Evolutionary conservation across 2,113 vertebrate genomes (phyloP).

Genomic region (Cacatua alba): DNA sequence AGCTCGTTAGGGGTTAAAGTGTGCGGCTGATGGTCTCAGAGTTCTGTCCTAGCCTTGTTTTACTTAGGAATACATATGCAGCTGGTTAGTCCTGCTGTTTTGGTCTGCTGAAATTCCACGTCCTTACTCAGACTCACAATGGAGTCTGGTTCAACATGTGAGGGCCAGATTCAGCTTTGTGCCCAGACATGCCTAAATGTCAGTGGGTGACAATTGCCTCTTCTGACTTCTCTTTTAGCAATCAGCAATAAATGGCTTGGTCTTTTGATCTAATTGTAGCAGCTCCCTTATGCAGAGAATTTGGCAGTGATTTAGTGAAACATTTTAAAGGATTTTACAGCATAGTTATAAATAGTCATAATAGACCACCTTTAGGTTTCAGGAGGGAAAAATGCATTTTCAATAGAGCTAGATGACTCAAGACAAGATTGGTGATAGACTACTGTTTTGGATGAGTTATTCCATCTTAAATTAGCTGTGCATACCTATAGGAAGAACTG

Average conservation of each 20-base stretch:
- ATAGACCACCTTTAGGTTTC: conserved; percentile 18
- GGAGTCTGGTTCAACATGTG: background rate
- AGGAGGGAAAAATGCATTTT: conserved; percentile 5
- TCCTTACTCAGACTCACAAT: background rate
- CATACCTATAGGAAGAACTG: background rate
- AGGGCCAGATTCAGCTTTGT: background rate
- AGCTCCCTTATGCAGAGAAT: conserved; percentile 1
- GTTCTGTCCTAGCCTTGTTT: background rate
- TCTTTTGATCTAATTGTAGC: conserved; percentile 13
- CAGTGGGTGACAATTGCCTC: background rate
- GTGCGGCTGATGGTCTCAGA: background rate
- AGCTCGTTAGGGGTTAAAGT: background rate
- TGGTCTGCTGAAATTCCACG: background rate
- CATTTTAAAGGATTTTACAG: conserved; percentile 34
- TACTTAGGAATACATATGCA: background rate
- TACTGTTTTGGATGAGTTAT: background rate
- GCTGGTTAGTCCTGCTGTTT: background rate
- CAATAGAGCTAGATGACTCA: conserved; percentile 3
- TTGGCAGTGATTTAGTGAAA: conserved; percentile 29
- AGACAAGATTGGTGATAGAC: background rate
- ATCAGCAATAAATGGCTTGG: background rate
- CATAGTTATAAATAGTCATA: conserved; percentile 15
- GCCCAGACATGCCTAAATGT: background rate
- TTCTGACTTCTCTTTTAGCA: background rate
- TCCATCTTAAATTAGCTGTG: background rate